Base-by-base conservation (phyloP, 2,888 invertebrate species). In the Balanococcus diminutus region DNA sequence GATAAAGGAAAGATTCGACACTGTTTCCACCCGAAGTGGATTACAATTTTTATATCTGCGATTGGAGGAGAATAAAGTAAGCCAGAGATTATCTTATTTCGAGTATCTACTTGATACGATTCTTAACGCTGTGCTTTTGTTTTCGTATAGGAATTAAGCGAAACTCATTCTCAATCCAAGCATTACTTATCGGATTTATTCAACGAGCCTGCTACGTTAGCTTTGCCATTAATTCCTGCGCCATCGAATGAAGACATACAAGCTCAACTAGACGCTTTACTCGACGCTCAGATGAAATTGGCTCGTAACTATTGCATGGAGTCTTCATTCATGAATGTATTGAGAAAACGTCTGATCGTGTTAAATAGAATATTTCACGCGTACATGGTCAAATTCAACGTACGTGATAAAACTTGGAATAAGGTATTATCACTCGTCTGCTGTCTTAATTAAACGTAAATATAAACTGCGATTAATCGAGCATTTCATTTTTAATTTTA, bases 281-380 rank as follows among this genome's bases (percentile, higher is more conserved):
- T 93, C 31, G 90, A 90, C 14, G 90, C 91, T 81, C 93, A 93
- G 89, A 89, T 92, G 36, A 91, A 91, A 87, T 89, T 92, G 42
- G 92, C 92, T 11, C 91, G 91, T 88, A 91, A 91, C 86, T 91
- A 92, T 28, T 92, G 92, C 87, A 90, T 91, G 19, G 92, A 92
- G 42, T 92, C 92, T 0, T 91, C 92, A n/a, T 93, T 93, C 89
- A 91, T 92, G 72, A 89, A 90, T 83, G 90, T 92, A 82, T 89
- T 93, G 25, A 91, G 91, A 88, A 92, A 92, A 89, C 89, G 93
- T 86, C 90, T 93, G 86, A 89, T 92, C 16, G 91, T 93, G 81
- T 89, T 93, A 56, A 92, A 92, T 88, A 89, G 93, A 86, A 92
- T 93, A 86, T 92, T 92, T 88, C 90, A 92, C 89, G 92, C 93